Conservation (phyloP, 2,797 vertebrate genomes). For the Coccyzus lansbergi region DNA sequence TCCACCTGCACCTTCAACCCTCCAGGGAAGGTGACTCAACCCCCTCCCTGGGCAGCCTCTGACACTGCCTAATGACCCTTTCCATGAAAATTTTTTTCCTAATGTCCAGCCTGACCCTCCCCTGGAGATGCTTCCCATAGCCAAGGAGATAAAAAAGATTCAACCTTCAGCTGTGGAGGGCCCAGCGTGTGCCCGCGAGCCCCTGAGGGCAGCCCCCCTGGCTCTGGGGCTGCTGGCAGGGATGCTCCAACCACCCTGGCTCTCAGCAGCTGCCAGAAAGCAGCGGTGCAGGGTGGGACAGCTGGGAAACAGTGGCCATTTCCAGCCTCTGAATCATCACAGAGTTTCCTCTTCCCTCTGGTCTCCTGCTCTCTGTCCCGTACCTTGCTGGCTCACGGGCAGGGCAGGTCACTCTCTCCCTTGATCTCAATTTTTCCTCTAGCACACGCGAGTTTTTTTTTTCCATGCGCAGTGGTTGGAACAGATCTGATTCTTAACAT, state of each 20-base stretch:
- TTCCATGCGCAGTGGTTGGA: not conserved
- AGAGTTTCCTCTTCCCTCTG: not conserved
- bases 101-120: too few relatives aligned
- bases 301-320: not conserved
- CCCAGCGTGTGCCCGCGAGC: not conserved
- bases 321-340: not conserved
- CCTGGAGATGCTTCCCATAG: not conserved
- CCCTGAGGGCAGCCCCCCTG: not conserved
- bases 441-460: not conserved
- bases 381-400: accelerated
- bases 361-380: not conserved
- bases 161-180: not conserved
- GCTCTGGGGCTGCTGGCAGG: not conserved
- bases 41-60: too few relatives aligned
- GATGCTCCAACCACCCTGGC: not conserved
- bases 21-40: too few relatives aligned
- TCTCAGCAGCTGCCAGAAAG: not conserved
- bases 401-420: not conserved
- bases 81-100: too few relatives aligned
- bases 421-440: not conserved
- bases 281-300: accelerated
- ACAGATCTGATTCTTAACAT: not conserved
- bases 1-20: too few relatives aligned
- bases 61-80: too few relatives aligned
- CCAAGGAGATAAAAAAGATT: not conserved